Evolutionary conservation across 2,888 invertebrate species (phyloP).

Genomic region (Sminthurides aquaticus): DNA sequence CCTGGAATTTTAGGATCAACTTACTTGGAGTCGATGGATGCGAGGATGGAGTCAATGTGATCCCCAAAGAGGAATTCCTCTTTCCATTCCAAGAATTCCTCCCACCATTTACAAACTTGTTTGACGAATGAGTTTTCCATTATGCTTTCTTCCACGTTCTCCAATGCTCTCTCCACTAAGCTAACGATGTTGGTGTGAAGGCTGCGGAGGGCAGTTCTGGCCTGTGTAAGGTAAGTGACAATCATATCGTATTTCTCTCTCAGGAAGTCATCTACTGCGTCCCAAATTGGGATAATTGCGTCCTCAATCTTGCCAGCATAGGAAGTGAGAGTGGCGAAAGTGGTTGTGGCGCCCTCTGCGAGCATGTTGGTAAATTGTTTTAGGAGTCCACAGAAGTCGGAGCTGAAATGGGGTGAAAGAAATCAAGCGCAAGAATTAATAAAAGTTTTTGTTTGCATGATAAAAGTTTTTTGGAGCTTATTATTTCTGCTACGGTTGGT

Average conservation of each 20-base stretch:
- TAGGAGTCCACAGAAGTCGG: not conserved
- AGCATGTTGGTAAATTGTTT: not conserved
- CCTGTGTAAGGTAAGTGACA: constrained; percentile 17
- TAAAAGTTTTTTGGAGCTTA: no score
- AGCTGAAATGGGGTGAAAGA: no score
- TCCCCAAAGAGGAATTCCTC: constrained; percentile 45
- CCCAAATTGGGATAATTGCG: constrained; percentile 31
- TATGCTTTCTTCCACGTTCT: constrained; percentile 35
- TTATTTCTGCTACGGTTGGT: no score
- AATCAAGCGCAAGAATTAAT: not conserved
- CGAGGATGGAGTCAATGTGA: constrained; percentile 37
- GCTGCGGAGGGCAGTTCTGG: not conserved
- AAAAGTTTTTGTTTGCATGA: no score
- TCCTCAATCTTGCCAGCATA: constrained; percentile 34
- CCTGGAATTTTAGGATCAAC: no score
- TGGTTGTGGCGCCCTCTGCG: not conserved
- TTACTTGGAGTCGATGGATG: constrained; percentile 38
- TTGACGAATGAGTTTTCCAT: constrained; percentile 35
- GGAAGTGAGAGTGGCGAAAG: not conserved
- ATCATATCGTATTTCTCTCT: constrained; percentile 21
- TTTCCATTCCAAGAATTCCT: constrained; percentile 44
- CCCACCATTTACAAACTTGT: constrained; percentile 35
- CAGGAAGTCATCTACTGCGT: constrained; percentile 26
- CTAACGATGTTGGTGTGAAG: constrained; percentile 30
- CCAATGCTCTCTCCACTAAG: constrained; percentile 36